Percentiles rank a stretch among this genome's conserved stretches.
Conservation (phyloP, 2,797 vertebrate genomes). For the Lemur catta region DNA sequence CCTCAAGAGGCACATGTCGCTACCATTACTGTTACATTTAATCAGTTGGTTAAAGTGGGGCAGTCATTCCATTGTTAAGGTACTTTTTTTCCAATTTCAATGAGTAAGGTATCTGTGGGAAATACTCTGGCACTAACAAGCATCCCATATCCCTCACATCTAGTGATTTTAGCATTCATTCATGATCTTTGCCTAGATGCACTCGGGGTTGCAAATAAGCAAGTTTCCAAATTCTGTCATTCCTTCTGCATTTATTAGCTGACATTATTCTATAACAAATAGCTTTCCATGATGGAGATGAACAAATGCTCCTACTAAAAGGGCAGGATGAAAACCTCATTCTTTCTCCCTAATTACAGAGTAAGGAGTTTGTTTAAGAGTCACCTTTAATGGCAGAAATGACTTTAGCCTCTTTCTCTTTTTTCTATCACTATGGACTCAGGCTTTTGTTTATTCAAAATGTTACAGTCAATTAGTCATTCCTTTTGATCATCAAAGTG, state of each 20-base stretch:
- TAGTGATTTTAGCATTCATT: neutral
- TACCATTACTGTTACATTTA: too few species aligned
- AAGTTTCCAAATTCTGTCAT: neutral
- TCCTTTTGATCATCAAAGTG: neutral
- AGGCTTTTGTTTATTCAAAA: neutral
- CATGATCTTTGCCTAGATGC: neutral
- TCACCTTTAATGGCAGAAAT: neutral
- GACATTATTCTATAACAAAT: neutral
- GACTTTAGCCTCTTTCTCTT: neutral
- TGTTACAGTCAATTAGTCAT: neutral
- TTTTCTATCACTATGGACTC: neutral
- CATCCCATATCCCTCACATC: neutral
- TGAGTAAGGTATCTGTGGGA: neutral
- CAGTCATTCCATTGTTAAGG: neutral
- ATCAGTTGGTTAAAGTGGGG: neutral
- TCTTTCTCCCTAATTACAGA: neutral
- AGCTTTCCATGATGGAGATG: neutral
- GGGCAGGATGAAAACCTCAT: neutral
- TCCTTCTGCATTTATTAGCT: neutral
- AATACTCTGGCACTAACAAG: neutral
- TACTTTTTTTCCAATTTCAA: neutral
- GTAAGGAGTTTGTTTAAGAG: neutral
- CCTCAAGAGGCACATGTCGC: neutral
- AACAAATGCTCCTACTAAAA: neutral
- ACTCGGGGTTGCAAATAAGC: neutral